Evolutionary conservation across 37 sponge, comb jelly and placozoan genomes (phyloP), one percentile per base, ranked within the genome.

Genomic region (Beroe forskalii): DNA sequence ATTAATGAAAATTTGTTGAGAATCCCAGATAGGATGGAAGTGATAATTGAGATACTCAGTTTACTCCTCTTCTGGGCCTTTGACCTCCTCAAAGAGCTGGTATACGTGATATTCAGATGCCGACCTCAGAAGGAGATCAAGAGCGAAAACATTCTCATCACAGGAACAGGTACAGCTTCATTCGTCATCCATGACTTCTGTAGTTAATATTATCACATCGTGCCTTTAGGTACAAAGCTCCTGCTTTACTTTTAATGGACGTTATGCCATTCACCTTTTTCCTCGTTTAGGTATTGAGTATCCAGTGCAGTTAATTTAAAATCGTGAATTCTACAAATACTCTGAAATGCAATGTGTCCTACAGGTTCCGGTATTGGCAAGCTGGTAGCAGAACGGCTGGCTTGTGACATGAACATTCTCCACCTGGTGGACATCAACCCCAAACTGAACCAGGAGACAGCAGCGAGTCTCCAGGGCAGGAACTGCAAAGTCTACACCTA

Each of bases 401-500:
- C 75, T 22, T 17, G 30, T 35, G 75, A 72, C 20, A 8, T 4
- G 9, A 72, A 72, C 30, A 72, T 37, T 20, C 75, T 72, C 40
- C 75, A 72, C 75, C 33, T 35, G 28, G 75, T 72, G 23, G 75
- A 72, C 20, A 72, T 72, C 8, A 37, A 33, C 40, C 40, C 14
- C 12, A 37, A 23, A 8, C 20, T 72, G 75, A 72, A 72, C 33
- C 39, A 72, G 22, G 1, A 72, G 39, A 32, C 22, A 20, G 40
- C 38, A 72, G 75, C 38, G 37, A 72, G 40, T 19, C 39, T 30
- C 22, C 37, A 80, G 40, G 86, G 55, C 37, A 17, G 86, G 4
- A 44, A 80, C 55, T 80, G 86, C 31, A 80, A 32, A n/a, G 35
- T 80, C 4, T 80, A 80, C 86, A 80, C 86, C 20, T 80, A 80